phyloP scores from a whole-genome alignment of 2,888 invertebrate species.

The Tethea ocularis region DNA sequence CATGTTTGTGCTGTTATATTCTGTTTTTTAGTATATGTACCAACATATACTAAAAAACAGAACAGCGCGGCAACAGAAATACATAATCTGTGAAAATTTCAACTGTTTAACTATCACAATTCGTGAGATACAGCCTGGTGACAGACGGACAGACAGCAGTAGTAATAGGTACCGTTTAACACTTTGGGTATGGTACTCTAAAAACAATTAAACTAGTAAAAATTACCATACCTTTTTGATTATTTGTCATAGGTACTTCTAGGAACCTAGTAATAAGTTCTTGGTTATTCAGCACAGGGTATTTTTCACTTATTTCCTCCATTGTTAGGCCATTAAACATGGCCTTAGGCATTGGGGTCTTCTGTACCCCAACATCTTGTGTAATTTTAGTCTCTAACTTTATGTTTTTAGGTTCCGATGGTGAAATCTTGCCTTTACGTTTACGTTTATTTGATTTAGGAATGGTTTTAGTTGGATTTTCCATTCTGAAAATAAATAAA shows the following conservation, averaged over 20 bases:
- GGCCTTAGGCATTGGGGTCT: slow-evolving; percentile 10
- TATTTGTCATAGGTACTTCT: slow-evolving; percentile 61
- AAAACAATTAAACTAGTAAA: no score
- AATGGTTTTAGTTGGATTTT: slow-evolving; percentile 21
- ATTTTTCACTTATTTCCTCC: slow-evolving; percentile 41
- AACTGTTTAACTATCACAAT: no score
- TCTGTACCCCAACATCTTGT: slow-evolving; percentile 11
- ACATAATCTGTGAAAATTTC: no score
- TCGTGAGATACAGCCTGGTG: no score
- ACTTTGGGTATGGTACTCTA: no score
- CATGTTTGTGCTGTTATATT: no score
- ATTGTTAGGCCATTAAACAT: slow-evolving; percentile 14
- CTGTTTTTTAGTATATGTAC: no score
- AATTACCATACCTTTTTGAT: slow-evolving; percentile 68
- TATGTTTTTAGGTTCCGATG: slow-evolving; percentile 30
- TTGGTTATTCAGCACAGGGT: slow-evolving; percentile 59
- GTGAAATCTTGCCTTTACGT: slow-evolving; percentile 24
- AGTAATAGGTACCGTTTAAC: no score
- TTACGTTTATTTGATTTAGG: slow-evolving; percentile 32
- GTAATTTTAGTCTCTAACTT: slow-evolving; percentile 21
- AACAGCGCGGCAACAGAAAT: no score
- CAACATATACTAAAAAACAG: no score
- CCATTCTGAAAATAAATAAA: slow-evolving; percentile 30
- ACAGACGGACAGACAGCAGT: no score
- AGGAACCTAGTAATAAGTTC: slow-evolving; percentile 54